Evolutionary conservation across 2,113 vertebrate species (phyloP).

Genomic region (Lontra canadensis): DNA sequence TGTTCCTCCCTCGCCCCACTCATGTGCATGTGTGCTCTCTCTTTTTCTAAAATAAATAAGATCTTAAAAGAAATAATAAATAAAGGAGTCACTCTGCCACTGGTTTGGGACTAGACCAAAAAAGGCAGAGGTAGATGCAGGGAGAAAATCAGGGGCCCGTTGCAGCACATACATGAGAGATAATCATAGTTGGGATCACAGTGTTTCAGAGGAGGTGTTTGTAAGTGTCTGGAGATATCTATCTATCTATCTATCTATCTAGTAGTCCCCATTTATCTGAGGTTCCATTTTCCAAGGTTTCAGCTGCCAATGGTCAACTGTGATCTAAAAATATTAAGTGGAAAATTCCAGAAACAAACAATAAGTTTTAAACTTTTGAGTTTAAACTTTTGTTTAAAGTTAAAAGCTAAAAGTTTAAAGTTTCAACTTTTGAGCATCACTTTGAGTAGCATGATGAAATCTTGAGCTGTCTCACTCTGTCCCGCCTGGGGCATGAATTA

Average conservation of each 20-base stretch:
- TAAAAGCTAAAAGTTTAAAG: too few relatives aligned
- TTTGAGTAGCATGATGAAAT: background rate
- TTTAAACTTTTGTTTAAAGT: too few relatives aligned
- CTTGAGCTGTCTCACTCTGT: background rate
- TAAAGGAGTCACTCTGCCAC: background rate
- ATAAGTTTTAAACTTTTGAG: background rate
- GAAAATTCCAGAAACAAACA: background rate
- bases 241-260: too few relatives aligned
- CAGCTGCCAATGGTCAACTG: background rate
- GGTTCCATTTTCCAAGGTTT: background rate
- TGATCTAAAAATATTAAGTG: background rate
- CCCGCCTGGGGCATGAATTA: fast-evolving
- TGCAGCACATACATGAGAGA: background rate
- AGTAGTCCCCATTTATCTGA: background rate
- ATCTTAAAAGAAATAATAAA: background rate
- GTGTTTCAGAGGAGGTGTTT: background rate
- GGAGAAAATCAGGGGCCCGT: background rate
- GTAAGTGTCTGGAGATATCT: too few relatives aligned
- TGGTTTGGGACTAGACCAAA: background rate
- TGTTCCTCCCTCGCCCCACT: background rate
- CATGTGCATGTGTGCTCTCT: background rate
- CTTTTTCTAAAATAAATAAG: background rate
- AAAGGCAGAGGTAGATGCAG: background rate
- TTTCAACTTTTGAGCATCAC: background rate
- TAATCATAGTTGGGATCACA: background rate